These are phyloP conservation scores for Enteromius mattozi DNA, from an alignment of 2,797 vertebrate genomes.

Conservation along the genomic window DNA sequence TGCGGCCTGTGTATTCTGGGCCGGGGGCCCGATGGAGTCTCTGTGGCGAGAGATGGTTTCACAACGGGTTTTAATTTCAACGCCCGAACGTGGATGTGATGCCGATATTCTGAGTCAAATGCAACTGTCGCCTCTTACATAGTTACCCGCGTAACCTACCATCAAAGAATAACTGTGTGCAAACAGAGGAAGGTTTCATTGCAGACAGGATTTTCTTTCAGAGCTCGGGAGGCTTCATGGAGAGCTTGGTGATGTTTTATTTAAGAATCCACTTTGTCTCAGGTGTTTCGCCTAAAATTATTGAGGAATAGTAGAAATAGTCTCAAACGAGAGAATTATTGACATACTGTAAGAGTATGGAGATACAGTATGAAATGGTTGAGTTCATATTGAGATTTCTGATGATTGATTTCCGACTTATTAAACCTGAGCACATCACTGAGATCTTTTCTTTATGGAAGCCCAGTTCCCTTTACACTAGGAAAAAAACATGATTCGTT, in stretches of 20 bases:
- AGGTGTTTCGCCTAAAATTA: neutral
- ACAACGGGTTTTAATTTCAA: constrained; percentile 48
- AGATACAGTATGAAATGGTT: neutral
- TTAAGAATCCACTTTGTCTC: neutral
- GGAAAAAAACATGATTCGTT: neutral
- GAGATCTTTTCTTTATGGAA: neutral
- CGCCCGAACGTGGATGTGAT: neutral
- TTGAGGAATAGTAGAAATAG: neutral
- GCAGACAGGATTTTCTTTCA: neutral
- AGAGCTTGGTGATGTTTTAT: neutral
- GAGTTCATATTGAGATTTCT: neutral
- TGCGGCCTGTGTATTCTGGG: constrained; percentile 52
- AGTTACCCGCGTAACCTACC: neutral
- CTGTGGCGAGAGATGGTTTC: constrained; percentile 51
- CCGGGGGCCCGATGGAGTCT: constrained; percentile 51
- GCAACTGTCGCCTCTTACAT: constrained; percentile 21
- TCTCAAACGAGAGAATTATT: neutral
- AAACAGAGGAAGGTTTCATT: neutral
- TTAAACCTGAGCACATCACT: neutral
- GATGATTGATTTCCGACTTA: neutral
- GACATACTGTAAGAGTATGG: neutral
- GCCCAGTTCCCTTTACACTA: neutral
- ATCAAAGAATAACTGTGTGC: constrained; percentile 17
- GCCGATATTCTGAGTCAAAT: constrained; percentile 28
- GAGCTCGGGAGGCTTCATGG: neutral